Evolutionary conservation across 1,140 invertebrate genomes (phyloP), one percentile per base, ranked within the genome.

Genomic region (Hypsibius dujardini): DNA sequence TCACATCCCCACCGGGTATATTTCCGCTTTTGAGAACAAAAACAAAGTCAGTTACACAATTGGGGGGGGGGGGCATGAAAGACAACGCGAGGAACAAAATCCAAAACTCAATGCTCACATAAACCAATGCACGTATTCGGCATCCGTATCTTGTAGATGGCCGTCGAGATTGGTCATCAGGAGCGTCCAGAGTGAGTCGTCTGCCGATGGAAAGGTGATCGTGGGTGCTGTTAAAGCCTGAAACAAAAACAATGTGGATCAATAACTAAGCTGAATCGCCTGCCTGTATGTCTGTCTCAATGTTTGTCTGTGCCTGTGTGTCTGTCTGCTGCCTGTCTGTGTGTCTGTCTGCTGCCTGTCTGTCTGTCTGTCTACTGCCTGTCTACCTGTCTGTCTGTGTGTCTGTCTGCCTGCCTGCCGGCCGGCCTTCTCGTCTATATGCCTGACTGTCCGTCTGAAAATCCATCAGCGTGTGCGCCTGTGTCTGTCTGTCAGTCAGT

Each of bases 121-220:
- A 42, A 72, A 73, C 92, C 92, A 97, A 78, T 95, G 92, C n/a
- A 93, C 83, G 80, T 90, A 92, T 81, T 95, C 92, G 46, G 84
- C 81, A 42, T 87, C 76, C 74, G 82, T 80, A 72, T 87, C 82
- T 47, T 83, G 84, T 47, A 92, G 84, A 83, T 94, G 87, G 0
- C 89, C 89, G 85, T 97, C 93, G 28, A 90, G 87, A 80, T 88
- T 93, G 47, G 88, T 88, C 74, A 94, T 80, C 50, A 88, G 77
- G 42, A 97, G 78, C 0, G 90, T 92, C 88, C 90, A 96, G 56
- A 90, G 79, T 46, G 81, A 81, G 73, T 87, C 81, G 1, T 81
- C 74, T 67, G 85, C 81, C 70, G 83, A 79, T 70, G 85, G 75
- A 79, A 84, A 94, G 2, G 70, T 76, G 0, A 95, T 83, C 72